Conservation (phyloP, 2,797 vertebrate species). For the Bovichtus variegatus region DNA sequence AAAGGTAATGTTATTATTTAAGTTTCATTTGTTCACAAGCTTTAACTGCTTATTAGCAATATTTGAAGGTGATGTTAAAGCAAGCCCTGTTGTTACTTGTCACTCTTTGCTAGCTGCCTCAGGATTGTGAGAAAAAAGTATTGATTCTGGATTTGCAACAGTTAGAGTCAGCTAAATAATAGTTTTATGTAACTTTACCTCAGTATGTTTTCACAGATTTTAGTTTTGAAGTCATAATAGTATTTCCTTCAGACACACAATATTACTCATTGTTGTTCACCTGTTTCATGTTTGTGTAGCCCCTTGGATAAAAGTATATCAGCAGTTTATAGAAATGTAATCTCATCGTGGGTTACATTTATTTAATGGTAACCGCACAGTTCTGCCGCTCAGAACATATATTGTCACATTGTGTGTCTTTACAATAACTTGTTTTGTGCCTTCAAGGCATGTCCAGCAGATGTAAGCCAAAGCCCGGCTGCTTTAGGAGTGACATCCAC, state of each 20-base stretch:
- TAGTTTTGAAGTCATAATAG: not conserved
- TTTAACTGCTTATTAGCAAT: not conserved
- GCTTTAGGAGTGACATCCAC: slow-evolving; percentile 51
- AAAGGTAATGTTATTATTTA: slow-evolving; percentile 30
- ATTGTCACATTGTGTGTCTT: not conserved
- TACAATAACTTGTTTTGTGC: not conserved
- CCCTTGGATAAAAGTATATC: not conserved
- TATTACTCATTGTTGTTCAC: not conserved
- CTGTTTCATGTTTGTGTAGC: not conserved
- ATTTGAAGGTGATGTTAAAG: not conserved
- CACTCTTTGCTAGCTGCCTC: not conserved
- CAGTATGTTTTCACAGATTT: not conserved
- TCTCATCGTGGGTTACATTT: not conserved
- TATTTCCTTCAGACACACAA: not conserved
- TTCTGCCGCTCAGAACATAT: not conserved
- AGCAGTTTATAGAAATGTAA: not conserved
- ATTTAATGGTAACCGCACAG: not conserved
- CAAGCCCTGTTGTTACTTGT: no score
- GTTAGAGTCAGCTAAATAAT: not conserved
- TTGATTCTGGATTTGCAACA: not conserved
- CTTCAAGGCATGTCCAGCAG: slow-evolving; percentile 64
- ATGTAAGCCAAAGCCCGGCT: slow-evolving; percentile 18
- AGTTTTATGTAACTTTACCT: not conserved
- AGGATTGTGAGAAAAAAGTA: not conserved
- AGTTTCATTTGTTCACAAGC: not conserved